Evolutionary conservation across 2,888 invertebrate genomes (phyloP), one percentile per base, ranked within the genome.

Genomic region (Melipona beecheii): DNA sequence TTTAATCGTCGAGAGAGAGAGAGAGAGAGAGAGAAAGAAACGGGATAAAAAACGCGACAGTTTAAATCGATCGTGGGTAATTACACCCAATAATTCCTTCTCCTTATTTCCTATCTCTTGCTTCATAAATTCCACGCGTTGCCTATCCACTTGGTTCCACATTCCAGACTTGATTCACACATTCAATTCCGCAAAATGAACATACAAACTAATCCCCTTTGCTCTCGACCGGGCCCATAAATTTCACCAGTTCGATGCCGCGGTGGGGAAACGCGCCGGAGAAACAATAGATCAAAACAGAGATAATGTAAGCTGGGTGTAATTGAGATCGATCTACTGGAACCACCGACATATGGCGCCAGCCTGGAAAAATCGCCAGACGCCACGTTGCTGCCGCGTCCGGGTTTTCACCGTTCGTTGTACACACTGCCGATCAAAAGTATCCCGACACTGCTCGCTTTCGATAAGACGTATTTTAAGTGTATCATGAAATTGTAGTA

Each of bases 311-410:
- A 68, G 27, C 60, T 77, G 36, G 56, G 62, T 43, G 71, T 85
- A 76, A 83, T 83, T 80, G 79, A 80, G 84, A 76, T 65, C 73
- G 83, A 83, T 80, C 70, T 79, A 75, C 19, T 70, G 54, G 83
- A 79, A 81, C 77, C 54, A 71, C 31, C 62, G 68, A 49, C 31
- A 31, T 65, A n/a, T 62, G 72, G 72, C 75, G 79, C 79, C 69
- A 24, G 19, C 27, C 72, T 36, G 9, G 31, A 77, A 74, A 72
- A 78, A 74, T 54, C 78, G 49, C 24, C 21, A 15, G 27, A 62
- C 19, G 68, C 68, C 68, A 31, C 19, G 19, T 50, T 27, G 19
- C 19, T 13, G 21, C 52, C 52, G 27, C 6, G 19, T 21, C 4
- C 19, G 24, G 68, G 50, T 72, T 68, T 71, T 77, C 54, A 54